Evolutionary conservation across 2,113 vertebrate genomes (phyloP).

Genomic region (Aegithalos caudatus): DNA sequence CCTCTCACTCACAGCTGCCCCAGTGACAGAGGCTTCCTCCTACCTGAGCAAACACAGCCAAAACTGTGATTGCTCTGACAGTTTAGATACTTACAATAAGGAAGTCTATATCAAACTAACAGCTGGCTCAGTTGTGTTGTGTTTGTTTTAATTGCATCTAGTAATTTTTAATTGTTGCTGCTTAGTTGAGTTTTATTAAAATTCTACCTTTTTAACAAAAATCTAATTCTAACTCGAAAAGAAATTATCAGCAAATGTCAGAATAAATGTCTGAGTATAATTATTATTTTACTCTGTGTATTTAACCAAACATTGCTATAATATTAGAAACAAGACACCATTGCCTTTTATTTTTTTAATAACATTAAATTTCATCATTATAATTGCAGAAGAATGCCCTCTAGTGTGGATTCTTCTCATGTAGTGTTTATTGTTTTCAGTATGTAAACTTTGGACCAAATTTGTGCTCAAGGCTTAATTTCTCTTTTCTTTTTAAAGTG

Average conservation of each 20-base stretch:
- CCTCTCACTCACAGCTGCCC: neutral
- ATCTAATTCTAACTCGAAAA: neutral
- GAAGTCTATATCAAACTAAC: neutral
- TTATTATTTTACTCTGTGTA: neutral
- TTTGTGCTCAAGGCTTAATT: neutral
- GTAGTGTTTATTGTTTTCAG: neutral
- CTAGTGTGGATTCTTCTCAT: neutral
- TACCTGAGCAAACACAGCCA: neutral
- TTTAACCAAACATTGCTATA: neutral
- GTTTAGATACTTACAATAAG: neutral
- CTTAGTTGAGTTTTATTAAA: neutral
- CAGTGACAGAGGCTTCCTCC: neutral
- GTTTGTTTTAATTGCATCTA: neutral
- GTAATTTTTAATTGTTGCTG: neutral
- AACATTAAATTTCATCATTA: neutral
- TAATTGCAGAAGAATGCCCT: constrained; percentile 18
- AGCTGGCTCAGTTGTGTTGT: neutral
- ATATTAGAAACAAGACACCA: neutral
- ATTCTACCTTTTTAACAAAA: neutral
- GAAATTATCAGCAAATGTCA: neutral
- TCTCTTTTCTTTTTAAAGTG: neutral
- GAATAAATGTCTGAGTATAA: neutral
- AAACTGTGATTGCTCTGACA: neutral
- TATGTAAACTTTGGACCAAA: neutral
- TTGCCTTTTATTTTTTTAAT: neutral